phyloP scores from a whole-genome alignment of 2,888 invertebrate genomes.

The Hyppa rectilinea region DNA sequence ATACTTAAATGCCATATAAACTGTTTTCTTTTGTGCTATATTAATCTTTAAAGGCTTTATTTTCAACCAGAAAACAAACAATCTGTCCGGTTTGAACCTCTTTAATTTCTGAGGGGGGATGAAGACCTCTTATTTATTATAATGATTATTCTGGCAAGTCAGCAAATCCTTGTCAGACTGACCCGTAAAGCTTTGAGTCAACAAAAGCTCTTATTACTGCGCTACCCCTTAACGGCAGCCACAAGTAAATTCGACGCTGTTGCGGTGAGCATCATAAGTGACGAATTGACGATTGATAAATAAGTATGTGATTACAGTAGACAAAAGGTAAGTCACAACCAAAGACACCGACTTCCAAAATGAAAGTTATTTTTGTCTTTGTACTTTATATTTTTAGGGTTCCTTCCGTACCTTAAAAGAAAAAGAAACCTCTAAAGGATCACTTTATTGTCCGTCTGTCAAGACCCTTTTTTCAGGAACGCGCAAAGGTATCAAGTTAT shows the following conservation, averaged over 20 bases:
- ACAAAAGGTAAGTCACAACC: no score
- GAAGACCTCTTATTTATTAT: not conserved
- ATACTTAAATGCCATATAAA: no score
- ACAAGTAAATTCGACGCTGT: not conserved
- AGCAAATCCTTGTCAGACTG: not conserved
- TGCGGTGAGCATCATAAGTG: not conserved
- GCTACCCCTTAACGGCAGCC: not conserved
- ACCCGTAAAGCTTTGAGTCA: not conserved
- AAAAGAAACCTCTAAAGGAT: no score
- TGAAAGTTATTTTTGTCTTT: no score
- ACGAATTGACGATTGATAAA: no score
- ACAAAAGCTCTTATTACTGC: not conserved
- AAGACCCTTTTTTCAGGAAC: no score
- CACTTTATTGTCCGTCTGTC: no score
- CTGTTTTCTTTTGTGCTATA: not conserved
- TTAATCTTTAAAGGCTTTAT: not conserved
- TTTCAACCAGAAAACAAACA: constrained; percentile 1
- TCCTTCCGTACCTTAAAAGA: no score
- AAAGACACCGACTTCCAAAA: no score
- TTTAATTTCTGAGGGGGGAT: no score
- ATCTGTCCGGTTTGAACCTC: not conserved
- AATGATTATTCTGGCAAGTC: not conserved
- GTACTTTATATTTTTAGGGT: no score
- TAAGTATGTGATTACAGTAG: not conserved
- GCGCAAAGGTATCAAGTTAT: no score